phyloP scores from a whole-genome alignment of 2,888 invertebrate species.

The Hirtodrosophila cameraria region DNA sequence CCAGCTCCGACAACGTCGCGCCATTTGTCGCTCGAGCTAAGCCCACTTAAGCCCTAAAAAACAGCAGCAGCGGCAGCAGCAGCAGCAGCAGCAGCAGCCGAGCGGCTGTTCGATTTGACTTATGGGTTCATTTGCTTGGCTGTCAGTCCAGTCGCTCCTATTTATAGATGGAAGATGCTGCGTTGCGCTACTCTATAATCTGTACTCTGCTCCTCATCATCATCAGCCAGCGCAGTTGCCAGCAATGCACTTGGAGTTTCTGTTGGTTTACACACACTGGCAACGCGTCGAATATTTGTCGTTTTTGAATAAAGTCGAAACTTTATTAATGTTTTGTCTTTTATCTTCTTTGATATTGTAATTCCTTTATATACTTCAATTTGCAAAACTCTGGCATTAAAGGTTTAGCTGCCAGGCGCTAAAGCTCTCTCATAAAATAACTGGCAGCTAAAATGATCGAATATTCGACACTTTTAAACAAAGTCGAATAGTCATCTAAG shows the following conservation, averaged over 20 bases:
- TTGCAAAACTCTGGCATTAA: too few relatives aligned
- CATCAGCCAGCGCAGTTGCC: neutral
- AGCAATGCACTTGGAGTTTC: slow-evolving; percentile 37
- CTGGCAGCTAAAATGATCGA: too few relatives aligned
- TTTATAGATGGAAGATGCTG: slow-evolving; percentile 48
- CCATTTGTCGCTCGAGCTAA: slow-evolving; percentile 79
- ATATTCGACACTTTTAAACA: too few relatives aligned
- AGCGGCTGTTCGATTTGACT: slow-evolving; percentile 80
- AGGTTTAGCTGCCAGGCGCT: too few relatives aligned
- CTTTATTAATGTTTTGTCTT: too few relatives aligned
- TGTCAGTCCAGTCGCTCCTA: slow-evolving; percentile 57
- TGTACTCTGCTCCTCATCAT: slow-evolving; percentile 41
- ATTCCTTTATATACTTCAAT: too few relatives aligned
- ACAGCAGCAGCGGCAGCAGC: slow-evolving; percentile 45
- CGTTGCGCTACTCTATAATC: neutral
- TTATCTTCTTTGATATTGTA: too few relatives aligned
- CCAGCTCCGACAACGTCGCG: slow-evolving; percentile 62
- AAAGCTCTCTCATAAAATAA: too few relatives aligned
- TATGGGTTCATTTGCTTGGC: slow-evolving; percentile 81
- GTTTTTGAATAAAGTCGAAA: too few relatives aligned
- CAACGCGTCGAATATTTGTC: too few relatives aligned
- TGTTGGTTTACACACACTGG: neutral
- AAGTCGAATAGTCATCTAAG: too few relatives aligned
- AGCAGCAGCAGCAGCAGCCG: slow-evolving; percentile 15
- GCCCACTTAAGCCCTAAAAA: slow-evolving; percentile 81